Conservation (phyloP, 2,888 invertebrate species). For the Mamestra brassicae region DNA sequence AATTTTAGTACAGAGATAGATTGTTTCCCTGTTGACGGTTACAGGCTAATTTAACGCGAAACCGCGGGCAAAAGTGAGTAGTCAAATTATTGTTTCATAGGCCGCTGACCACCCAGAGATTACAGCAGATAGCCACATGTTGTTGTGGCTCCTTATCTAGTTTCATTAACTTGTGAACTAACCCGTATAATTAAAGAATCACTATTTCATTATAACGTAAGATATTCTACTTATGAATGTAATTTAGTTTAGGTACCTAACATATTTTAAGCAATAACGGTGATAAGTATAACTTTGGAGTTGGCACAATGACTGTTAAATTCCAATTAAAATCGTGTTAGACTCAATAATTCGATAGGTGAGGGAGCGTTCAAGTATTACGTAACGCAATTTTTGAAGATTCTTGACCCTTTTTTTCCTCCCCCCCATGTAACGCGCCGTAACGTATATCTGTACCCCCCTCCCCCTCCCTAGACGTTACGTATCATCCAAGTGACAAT, state of each 20-base stretch:
- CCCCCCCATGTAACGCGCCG: too few relatives aligned
- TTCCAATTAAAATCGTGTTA: neutral
- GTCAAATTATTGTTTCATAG: slow-evolving; percentile 6
- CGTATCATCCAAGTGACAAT: too few relatives aligned
- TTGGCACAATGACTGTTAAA: neutral
- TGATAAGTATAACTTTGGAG: slow-evolving; percentile 2
- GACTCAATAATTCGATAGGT: too few relatives aligned
- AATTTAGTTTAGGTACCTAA: neutral
- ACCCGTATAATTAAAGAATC: slow-evolving; percentile 42
- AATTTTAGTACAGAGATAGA: too few relatives aligned
- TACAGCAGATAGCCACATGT: slow-evolving; percentile 16
- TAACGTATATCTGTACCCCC: too few relatives aligned
- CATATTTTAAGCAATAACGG: neutral
- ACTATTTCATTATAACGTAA: slow-evolving; percentile 21
- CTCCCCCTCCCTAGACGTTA: too few relatives aligned
- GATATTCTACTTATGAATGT: slow-evolving; percentile 17
- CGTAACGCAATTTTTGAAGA: too few relatives aligned
- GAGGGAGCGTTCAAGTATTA: too few relatives aligned
- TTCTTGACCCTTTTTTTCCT: too few relatives aligned
- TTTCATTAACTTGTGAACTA: slow-evolving; percentile 36
- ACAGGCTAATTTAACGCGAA: too few relatives aligned
- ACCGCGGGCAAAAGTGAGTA: too few relatives aligned
- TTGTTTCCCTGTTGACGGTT: too few relatives aligned
- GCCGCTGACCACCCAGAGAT: neutral
- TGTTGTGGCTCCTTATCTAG: slow-evolving; percentile 35